These are phyloP conservation scores for Calameuta idolon DNA, from an alignment of 2,888 invertebrate species.

Conservation along the genomic window DNA sequence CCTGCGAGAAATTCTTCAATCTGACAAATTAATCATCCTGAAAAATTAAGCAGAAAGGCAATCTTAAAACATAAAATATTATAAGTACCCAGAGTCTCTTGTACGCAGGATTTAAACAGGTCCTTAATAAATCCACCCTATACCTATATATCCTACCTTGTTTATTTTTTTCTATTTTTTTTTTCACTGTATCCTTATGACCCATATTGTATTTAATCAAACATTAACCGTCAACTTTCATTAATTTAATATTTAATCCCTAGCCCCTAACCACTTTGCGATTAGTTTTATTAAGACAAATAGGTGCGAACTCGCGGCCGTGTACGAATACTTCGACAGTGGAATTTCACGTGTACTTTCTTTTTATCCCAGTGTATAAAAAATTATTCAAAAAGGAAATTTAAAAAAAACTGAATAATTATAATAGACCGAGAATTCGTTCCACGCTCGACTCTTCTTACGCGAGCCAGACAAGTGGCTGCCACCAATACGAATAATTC, in stretches of 20 bases:
- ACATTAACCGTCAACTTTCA: slow-evolving; percentile 33
- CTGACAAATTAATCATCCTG: not conserved
- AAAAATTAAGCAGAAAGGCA: not conserved
- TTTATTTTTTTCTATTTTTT: slow-evolving; percentile 35
- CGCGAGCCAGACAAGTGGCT: not conserved
- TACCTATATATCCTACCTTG: not conserved
- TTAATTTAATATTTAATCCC: slow-evolving; percentile 46
- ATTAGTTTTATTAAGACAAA: slow-evolving; percentile 7
- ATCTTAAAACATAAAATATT: slow-evolving; percentile 13
- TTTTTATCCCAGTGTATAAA: not conserved
- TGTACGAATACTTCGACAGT: slow-evolving; percentile 11
- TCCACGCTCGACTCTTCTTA: not conserved
- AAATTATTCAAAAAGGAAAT: not conserved
- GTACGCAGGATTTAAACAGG: slow-evolving; percentile 31
- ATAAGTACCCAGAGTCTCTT: not conserved
- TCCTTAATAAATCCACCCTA: slow-evolving; percentile 40
- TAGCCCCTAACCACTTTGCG: slow-evolving; percentile 6
- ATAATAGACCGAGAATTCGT: not conserved
- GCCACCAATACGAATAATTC: not conserved
- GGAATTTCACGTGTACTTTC: slow-evolving; percentile 7
- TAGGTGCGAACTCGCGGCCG: not conserved
- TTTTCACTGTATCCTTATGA: slow-evolving; percentile 7
- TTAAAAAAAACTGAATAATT: not conserved
- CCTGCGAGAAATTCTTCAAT: slow-evolving; percentile 37
- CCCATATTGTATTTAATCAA: slow-evolving; percentile 44